Percentiles rank a stretch among this genome's conserved stretches.
Conservation (phyloP, 2,797 vertebrate species). For the Hoplostethus atlanticus region DNA sequence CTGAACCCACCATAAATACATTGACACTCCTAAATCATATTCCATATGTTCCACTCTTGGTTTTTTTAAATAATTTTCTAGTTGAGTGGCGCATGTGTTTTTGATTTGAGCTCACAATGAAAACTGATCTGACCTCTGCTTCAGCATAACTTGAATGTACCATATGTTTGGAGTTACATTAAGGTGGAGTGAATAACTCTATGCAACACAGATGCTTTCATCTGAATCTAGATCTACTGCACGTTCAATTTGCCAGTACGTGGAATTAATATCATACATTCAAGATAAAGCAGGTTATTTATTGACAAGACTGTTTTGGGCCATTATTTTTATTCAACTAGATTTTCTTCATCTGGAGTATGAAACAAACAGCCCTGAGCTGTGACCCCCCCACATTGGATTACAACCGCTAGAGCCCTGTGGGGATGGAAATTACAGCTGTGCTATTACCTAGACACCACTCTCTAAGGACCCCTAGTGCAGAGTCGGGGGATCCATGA, state of each 20-base stretch:
- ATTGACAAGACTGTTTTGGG: constrained; percentile 1
- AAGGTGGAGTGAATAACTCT: neutral
- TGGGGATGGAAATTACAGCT: constrained; percentile 43
- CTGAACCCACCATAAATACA: constrained; percentile 3
- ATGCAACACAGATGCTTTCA: constrained; percentile 1
- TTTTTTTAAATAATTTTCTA: neutral
- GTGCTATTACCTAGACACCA: constrained; percentile 57
- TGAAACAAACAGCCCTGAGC: constrained; percentile 24
- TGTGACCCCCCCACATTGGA: constrained; percentile 24
- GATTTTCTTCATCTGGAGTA: neutral
- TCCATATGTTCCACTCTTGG: constrained; percentile 3
- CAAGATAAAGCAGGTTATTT: neutral
- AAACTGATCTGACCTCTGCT: constrained; percentile 27
- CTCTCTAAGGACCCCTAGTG: constrained; percentile 43
- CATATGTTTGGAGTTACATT: constrained; percentile 17
- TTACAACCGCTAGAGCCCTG: constrained; percentile 18
- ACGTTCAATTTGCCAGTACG: neutral
- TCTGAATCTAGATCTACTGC: neutral
- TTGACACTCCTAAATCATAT: neutral
- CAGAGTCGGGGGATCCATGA: constrained; percentile 63
- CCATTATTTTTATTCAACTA: neutral
- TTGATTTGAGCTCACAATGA: constrained; percentile 19
- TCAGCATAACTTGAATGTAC: constrained; percentile 2
- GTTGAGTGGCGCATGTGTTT: constrained; percentile 17
- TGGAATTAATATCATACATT: neutral